Conservation (phyloP, 2,113 vertebrate species). For the Melanocharis versteri region DNA sequence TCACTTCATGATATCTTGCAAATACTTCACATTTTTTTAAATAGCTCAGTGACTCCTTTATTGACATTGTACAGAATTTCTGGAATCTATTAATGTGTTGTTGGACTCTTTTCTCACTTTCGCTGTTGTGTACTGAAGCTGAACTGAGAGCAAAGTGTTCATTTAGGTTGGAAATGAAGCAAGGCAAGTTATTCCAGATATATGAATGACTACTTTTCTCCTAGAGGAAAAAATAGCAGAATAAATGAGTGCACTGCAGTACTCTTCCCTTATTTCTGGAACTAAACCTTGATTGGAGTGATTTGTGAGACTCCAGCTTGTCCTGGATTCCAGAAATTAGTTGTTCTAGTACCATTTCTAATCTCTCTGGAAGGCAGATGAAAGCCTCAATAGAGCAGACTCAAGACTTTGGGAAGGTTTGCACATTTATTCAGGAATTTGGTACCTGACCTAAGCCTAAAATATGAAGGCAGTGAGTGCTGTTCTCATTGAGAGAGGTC, state of each 20-base stretch:
- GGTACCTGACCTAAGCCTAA: not conserved
- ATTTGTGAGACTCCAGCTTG: not conserved
- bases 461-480: not conserved
- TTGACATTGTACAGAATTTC: conserved; percentile 4
- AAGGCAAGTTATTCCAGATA: not conserved
- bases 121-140: not conserved
- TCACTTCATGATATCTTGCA: not conserved
- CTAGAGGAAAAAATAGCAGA: not conserved
- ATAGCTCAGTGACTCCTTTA: not conserved
- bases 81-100: not conserved
- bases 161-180: conserved; percentile 17
- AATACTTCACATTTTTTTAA: not conserved
- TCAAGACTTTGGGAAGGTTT: not conserved
- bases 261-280: not conserved
- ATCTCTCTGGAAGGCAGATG: not conserved
- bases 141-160: not conserved
- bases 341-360: not conserved
- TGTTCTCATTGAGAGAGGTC: not conserved
- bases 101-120: not conserved
- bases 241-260: not conserved
- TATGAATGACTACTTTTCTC: not conserved
- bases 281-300: not conserved
- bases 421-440: not conserved
- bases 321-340: not conserved
- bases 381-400: not conserved